Conservation (phyloP, 2,113 vertebrate genomes). For the Podilymbus podiceps region DNA sequence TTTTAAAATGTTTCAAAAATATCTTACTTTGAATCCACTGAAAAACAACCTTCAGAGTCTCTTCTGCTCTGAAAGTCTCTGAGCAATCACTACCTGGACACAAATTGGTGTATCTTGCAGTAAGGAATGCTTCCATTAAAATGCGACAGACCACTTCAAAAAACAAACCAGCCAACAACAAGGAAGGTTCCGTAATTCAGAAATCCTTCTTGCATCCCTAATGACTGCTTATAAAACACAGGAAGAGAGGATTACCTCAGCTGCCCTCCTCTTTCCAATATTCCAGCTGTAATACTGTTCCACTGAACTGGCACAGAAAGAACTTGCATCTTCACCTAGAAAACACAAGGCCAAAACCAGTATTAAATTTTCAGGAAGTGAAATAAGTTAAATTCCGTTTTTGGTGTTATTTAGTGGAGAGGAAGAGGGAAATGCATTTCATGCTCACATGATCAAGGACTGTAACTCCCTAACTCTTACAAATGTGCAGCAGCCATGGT, state of each 20-base stretch:
- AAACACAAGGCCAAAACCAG: neutral
- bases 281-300: slow-evolving; percentile 97
- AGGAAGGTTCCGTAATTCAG: neutral
- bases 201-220: neutral
- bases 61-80: neutral
- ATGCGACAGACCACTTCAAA: neutral
- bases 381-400: neutral
- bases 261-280: slow-evolving; percentile 94
- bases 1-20: neutral
- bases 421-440: neutral
- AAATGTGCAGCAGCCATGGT: neutral
- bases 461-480: neutral
- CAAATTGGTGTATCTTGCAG: neutral
- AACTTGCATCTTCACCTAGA: slow-evolving; percentile 86
- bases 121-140: neutral
- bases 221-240: neutral
- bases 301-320: slow-evolving; percentile 89
- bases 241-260: slow-evolving; percentile 82
- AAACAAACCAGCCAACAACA: neutral
- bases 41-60: neutral
- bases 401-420: neutral
- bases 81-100: neutral
- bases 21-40: neutral
- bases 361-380: neutral
- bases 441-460: neutral